Evolutionary conservation across 2,797 vertebrate genomes (phyloP).

Genomic region (Peromyscus melanophrys): DNA sequence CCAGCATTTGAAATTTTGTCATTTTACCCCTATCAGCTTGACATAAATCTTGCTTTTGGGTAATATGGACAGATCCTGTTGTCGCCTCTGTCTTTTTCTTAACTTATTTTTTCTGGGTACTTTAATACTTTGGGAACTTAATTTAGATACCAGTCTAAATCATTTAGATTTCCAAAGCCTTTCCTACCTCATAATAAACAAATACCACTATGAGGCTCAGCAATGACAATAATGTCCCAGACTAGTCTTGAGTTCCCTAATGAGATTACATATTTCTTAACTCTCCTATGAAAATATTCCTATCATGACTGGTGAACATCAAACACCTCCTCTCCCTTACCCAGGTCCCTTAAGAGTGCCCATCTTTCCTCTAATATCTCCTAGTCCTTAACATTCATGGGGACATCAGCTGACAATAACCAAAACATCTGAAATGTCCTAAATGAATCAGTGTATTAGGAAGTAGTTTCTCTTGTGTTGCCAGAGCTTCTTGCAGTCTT

Average conservation of each 20-base stretch:
- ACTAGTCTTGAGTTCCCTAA: not conserved
- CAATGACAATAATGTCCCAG: not conserved
- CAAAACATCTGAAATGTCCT: not conserved
- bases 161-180: not conserved
- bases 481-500: not conserved
- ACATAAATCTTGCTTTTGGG: not conserved
- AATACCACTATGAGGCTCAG: not conserved
- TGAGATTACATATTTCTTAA: not conserved
- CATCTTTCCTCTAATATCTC: not conserved
- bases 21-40: rapidly evolving
- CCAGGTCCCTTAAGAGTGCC: not conserved
- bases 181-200: not conserved
- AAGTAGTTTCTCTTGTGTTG: not conserved
- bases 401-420: not conserved
- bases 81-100: not conserved
- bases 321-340: not conserved
- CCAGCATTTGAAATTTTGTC: not conserved
- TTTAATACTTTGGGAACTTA: not conserved
- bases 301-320: not conserved
- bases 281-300: not conserved
- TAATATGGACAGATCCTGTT: not conserved
- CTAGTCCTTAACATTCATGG: not conserved
- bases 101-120: not conserved
- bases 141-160: not conserved
- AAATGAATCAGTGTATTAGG: not conserved